Evolutionary conservation across 2,797 vertebrate genomes (phyloP).

Genomic region (Hemibagrus guttatus): DNA sequence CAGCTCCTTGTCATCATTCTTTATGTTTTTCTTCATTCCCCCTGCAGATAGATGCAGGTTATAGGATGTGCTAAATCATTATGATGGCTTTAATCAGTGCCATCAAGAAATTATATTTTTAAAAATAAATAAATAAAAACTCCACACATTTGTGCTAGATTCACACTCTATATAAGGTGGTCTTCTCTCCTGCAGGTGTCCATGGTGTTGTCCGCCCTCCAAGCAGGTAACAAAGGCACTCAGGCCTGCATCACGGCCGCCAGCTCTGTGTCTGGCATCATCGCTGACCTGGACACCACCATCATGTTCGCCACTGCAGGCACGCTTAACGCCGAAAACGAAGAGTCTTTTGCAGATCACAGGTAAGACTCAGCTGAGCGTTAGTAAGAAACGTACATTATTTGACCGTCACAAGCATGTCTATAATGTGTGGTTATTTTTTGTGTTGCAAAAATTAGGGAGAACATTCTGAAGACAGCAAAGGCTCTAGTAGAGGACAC

Average conservation of each 20-base stretch:
- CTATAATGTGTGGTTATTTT: constrained; percentile 19
- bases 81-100: constrained; percentile 10
- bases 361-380: constrained; percentile 73
- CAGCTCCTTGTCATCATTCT: constrained; percentile 26
- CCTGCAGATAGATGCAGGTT: constrained; percentile 3
- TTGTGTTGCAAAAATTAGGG: constrained; percentile 71
- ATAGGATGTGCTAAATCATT: constrained; percentile 14
- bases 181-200: constrained; percentile 81
- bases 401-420: neutral
- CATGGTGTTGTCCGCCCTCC: constrained; percentile 92
- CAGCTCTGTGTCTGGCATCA: constrained; percentile 94
- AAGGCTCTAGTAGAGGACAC: constrained; percentile 97
- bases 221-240: constrained; percentile 97
- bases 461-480: constrained; percentile 97
- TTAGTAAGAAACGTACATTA: neutral
- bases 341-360: constrained; percentile 97
- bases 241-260: constrained; percentile 98
- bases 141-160: neutral
- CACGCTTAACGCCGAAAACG: constrained; percentile 92
- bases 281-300: constrained; percentile 97
- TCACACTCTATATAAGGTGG: neutral
- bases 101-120: neutral
- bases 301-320: constrained; percentile 99
- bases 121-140: too few relatives aligned
- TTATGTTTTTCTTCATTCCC: constrained; percentile 23